phyloP scores from a whole-genome alignment of 2,113 vertebrate genomes.

The Entelurus aequoreus region DNA sequence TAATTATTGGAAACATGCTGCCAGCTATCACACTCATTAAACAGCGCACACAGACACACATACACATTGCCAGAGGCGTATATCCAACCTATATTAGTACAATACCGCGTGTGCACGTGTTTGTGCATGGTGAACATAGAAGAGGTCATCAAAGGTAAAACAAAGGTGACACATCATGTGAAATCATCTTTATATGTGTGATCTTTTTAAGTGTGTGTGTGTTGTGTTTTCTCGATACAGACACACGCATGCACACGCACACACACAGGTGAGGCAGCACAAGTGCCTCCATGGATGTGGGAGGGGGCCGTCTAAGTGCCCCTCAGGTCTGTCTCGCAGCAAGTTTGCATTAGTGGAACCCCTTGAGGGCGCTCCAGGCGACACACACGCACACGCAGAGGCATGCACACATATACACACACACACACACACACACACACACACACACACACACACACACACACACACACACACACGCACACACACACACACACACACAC shows the following conservation, averaged over 20 bases:
- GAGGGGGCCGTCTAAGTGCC: not conserved
- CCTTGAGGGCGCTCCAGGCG: conserved; percentile 35
- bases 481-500: not conserved
- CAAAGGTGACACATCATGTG: no score
- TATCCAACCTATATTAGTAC: not conserved
- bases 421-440: not conserved
- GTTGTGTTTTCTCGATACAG: not conserved
- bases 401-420: not conserved
- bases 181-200: not conserved
- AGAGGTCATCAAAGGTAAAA: no score
- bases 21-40: conserved; percentile 15
- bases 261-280: not conserved
- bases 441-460: no score
- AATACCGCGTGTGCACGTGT: not conserved
- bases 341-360: conserved; percentile 28
- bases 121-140: not conserved
- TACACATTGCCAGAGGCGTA: not conserved
- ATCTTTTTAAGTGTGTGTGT: not conserved
- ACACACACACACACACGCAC: not conserved
- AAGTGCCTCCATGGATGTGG: conserved; percentile 10
- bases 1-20: conserved; percentile 50
- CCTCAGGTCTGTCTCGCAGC: conserved; percentile 26
- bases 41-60: not conserved
- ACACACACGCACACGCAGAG: not conserved
- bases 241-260: conserved; percentile 7